Evolutionary conservation across 1,140 invertebrate genomes (phyloP).

Genomic region (Apis florea): DNA sequence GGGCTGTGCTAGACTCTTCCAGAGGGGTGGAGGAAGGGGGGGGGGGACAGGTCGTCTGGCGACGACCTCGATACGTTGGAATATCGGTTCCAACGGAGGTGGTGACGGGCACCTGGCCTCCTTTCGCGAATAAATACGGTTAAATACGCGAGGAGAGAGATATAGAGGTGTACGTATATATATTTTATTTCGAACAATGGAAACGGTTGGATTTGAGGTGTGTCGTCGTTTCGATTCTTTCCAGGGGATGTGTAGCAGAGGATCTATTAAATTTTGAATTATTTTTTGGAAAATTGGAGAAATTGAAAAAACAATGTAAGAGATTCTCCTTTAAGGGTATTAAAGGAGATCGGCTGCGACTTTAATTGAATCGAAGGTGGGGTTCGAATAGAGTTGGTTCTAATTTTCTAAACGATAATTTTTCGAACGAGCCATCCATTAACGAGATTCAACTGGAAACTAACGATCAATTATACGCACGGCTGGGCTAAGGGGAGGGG

Average conservation of each 20-base stretch:
- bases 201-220: too few relatives aligned
- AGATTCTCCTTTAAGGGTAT: too few relatives aligned
- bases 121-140: background rate
- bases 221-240: too few relatives aligned
- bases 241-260: too few relatives aligned
- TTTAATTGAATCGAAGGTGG: background rate
- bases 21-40: conserved; percentile 3
- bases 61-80: conserved; percentile 60
- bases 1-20: too few relatives aligned
- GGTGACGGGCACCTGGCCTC: conserved; percentile 32
- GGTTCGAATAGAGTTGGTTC: background rate
- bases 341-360: background rate
- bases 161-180: background rate
- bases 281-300: too few relatives aligned
- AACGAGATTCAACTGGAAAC: conserved; percentile 29
- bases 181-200: background rate
- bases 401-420: background rate
- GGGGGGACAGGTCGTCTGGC: conserved; percentile 47
- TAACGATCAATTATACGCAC: conserved; percentile 27
- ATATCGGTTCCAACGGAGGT: conserved; percentile 44
- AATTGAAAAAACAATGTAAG: too few relatives aligned
- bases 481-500: conserved; percentile 8
- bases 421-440: background rate
- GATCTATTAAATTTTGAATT: too few relatives aligned
- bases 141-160: conserved; percentile 1